phyloP scores from a whole-genome alignment of 92 coral and sea anemone species.

The Umimayanthus chanpuru region DNA sequence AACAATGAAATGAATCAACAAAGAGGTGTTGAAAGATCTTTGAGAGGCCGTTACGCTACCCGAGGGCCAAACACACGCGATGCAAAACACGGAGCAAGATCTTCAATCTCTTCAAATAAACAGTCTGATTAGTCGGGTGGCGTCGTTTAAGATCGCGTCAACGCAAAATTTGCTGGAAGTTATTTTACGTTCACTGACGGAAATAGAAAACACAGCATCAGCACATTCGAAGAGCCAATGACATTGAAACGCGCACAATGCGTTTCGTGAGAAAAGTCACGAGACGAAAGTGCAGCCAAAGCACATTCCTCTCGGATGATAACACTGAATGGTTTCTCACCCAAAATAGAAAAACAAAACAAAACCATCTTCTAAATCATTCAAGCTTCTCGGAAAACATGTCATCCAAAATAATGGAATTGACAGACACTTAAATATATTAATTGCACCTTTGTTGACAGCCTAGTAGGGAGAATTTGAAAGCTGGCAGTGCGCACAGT shows the following conservation, averaged over 20 bases:
- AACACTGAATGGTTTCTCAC: neutral
- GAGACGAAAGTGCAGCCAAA: conserved; percentile 7
- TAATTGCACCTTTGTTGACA: neutral
- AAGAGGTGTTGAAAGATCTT: neutral
- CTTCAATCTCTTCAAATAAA: neutral
- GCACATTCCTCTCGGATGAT: conserved; percentile 25
- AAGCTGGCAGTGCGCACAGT: neutral
- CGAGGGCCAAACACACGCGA: neutral
- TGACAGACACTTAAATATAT: neutral
- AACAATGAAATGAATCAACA: neutral
- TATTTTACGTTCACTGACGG: no score
- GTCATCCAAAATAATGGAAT: neutral
- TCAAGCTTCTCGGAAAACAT: neutral
- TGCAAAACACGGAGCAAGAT: neutral
- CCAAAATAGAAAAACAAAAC: conserved; percentile 5
- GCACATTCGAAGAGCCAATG: neutral
- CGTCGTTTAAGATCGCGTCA: neutral
- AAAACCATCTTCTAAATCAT: neutral
- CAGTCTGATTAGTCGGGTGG: neutral
- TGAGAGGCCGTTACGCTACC: neutral
- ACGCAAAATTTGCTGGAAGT: neutral
- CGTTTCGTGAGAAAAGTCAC: neutral
- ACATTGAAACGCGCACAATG: neutral
- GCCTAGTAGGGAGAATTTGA: conserved; percentile 1
- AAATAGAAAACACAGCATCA: neutral